A percentile compares a stretch with the other conserved stretches of the same genome.
Conservation (phyloP, 2,797 vertebrate species). For the Pipistrellus nathusii region DNA sequence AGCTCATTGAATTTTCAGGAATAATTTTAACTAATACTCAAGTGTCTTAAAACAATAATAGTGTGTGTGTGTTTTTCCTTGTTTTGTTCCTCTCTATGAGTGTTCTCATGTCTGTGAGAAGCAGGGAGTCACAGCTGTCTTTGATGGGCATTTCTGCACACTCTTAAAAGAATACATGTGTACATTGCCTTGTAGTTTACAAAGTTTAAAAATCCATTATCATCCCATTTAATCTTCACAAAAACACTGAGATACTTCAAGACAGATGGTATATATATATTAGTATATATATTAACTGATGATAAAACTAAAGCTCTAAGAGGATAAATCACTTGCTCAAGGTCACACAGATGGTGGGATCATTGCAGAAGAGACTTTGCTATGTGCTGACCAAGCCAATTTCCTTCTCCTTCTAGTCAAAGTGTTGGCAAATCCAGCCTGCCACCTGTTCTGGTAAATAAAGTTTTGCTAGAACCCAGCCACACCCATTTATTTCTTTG, state of each 20-base stretch:
- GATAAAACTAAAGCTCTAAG: conserved; percentile 18
- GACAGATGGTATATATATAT: neutral
- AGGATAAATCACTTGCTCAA: neutral
- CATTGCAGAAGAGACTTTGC: neutral
- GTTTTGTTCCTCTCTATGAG: neutral
- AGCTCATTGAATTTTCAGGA: conserved; percentile 35
- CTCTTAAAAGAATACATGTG: neutral
- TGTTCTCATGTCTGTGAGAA: neutral
- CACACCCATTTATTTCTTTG: neutral
- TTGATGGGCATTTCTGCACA: neutral
- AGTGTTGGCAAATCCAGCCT: neutral
- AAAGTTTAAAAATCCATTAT: conserved; percentile 12
- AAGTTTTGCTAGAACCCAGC: neutral
- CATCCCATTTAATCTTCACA: neutral
- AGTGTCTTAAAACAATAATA: conserved; percentile 41
- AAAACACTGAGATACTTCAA: conserved; percentile 50
- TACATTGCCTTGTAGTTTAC: neutral
- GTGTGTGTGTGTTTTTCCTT: neutral
- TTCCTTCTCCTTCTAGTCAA: neutral
- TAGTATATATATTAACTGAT: neutral
- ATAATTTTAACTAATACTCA: conserved; percentile 51
- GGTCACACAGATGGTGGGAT: neutral
- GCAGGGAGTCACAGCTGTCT: neutral
- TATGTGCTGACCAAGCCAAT: neutral
- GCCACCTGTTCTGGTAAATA: neutral